These are phyloP conservation scores for Conops quadrifasciatus DNA, from an alignment of 2,888 invertebrate species.

Conservation along the genomic window DNA sequence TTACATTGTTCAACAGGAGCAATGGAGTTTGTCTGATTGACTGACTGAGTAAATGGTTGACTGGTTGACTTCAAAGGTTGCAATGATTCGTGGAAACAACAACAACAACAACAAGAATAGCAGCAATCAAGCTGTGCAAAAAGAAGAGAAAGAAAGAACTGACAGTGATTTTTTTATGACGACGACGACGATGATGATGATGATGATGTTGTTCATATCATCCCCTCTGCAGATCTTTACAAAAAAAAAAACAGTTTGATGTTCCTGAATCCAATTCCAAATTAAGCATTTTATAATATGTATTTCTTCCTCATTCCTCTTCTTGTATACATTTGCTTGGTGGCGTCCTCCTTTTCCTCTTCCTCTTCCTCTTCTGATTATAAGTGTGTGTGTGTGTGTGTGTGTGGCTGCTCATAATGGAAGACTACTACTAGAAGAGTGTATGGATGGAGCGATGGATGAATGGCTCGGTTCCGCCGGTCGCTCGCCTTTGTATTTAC, in stretches of 20 bases:
- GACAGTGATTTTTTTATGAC: too few relatives aligned
- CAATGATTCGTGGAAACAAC: too few relatives aligned
- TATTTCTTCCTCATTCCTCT: too few relatives aligned
- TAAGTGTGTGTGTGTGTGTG: not conserved
- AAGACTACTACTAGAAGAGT: too few relatives aligned
- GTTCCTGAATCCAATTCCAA: conserved; percentile 16
- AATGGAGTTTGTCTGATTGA: too few relatives aligned
- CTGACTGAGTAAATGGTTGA: conserved; percentile 1
- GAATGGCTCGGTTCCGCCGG: not conserved
- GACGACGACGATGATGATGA: too few relatives aligned
- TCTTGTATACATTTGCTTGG: not conserved
- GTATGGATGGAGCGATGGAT: not conserved
- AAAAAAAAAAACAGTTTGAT: not conserved
- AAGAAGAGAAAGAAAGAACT: not conserved
- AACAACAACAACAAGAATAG: too few relatives aligned
- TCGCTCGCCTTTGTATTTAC: not conserved
- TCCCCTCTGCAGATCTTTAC: not conserved
- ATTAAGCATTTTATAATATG: conserved; percentile 14
- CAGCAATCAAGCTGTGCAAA: not conserved
- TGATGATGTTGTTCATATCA: too few relatives aligned
- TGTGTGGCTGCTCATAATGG: too few relatives aligned
- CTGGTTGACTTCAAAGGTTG: not conserved
- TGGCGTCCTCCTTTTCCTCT: not conserved
- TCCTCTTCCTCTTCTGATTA: not conserved
- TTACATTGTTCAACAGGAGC: not conserved